phyloP scores from a whole-genome alignment of 2,888 invertebrate species.

The Hemistola chrysoprasaria region DNA sequence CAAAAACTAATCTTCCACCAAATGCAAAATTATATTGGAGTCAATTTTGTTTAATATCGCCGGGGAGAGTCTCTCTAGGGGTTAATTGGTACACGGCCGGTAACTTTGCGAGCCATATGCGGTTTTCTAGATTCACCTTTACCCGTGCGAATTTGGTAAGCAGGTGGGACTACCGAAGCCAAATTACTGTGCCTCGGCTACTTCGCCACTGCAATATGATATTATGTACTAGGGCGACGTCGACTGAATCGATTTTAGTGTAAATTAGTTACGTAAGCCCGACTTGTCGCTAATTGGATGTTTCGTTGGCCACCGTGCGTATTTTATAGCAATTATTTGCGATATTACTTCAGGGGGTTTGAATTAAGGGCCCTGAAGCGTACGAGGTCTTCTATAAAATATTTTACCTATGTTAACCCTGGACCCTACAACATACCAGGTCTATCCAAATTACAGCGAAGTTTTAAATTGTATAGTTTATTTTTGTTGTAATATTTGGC shows the following conservation, averaged over 20 bases:
- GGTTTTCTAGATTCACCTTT: constrained; percentile 57
- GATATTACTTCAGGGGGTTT: neutral
- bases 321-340: neutral
- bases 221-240: constrained; percentile 27
- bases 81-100: constrained; percentile 60
- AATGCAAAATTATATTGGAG: constrained; percentile 63
- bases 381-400: no score
- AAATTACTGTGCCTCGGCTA: constrained; percentile 35
- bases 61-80: constrained; percentile 43
- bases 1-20: constrained; percentile 46
- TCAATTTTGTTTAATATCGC: constrained; percentile 63
- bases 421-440: no score
- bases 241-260: constrained; percentile 35
- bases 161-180: constrained; percentile 36
- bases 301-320: constrained; percentile 1
- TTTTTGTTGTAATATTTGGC: no score
- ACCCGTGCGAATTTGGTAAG: constrained; percentile 46
- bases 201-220: constrained; percentile 42
- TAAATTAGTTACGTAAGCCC: constrained; percentile 30
- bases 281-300: constrained; percentile 25
- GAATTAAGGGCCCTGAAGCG: no score
- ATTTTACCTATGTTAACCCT: no score
- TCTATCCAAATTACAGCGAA: no score
- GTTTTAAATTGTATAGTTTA: no score
- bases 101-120: constrained; percentile 63